Evolutionary conservation across 2,888 invertebrate species (phyloP), one percentile per base, ranked within the genome.

Genomic region (Cryptocheilus praepositus): DNA sequence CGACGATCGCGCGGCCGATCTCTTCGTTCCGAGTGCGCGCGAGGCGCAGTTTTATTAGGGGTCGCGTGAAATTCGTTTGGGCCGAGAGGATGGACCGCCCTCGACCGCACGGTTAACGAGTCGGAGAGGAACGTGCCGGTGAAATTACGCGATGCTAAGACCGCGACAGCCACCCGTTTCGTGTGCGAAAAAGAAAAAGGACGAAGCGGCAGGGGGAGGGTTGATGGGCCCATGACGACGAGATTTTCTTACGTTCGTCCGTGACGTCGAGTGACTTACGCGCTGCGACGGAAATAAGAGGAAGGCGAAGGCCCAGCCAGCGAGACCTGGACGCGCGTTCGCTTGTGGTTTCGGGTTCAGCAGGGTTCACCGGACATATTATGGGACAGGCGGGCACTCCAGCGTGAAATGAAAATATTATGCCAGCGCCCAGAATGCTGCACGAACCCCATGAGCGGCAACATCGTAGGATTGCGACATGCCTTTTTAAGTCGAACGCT

Each of bases 391-490:
- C 75, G 75, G 58, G 74, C 81, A 82, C 82, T 84, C 78, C 80
- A 82, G 79, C 83, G 81, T 83, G 82, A 84, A 85, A 85, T 84
- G 85, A 85, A 86, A 86, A 86, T 86, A 85, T 85, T 85, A 84
- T 82, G 75, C 79, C 77, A 78, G 70, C 74, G 71, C 63, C 67
- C 63, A 70, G 78, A 70, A 65, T 70, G 67, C 67, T 69, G 68
- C 60, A 56, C 64, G 62, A 74, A 71, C 65, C 67, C 49, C 19
- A 49, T 8, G 16, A 21, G 58, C 58, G 55, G 63, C 57, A 70
- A 25, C 58, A 64, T 70, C 53, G 64, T 66, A 75, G 66, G 66
- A 64, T 67, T 60, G 58, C 69, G 53, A 56, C 58, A 22, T 58
- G 46, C 58, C 58, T 46, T 58, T 18, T 18, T 16, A 16, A 49